Evolutionary conservation across 1,140 invertebrate species (phyloP), one percentile per base, ranked within the genome.

Genomic region (Aleiodes sp.): DNA sequence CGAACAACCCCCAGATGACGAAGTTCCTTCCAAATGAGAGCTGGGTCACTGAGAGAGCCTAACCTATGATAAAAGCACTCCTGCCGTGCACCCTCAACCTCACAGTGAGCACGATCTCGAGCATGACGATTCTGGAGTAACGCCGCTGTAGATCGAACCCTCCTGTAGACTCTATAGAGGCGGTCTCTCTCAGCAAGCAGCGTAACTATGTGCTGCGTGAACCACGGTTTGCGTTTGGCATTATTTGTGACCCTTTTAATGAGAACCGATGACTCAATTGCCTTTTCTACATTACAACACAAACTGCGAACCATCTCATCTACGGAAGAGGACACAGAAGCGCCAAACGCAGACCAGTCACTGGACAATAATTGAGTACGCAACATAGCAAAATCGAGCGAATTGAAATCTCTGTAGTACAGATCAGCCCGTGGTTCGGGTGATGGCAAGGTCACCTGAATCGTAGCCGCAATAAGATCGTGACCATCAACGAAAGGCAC

Each of bases 401-500:
- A 4, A 6, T 4, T n/a, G 26, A 60, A 28, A n/a, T 60, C 24
- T 2, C 29, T 60, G 6, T 7, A 60, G 8, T 8, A 16, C 9
- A 41, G 6, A 4, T n/a, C 7, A 4, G 12, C 10, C 2, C 12
- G n/a, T 3, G n/a, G 8, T 0, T 10, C 4, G 14, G 37, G 2
- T 1, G 21, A 12, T 9, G 62, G 24, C 24, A 28, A 2, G 1
- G 12, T 43, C n/a, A 28, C 37, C 4, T 28, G 0, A 16, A 41
- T 14, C 4, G 46, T 43, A 9, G 52, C n/a, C 6, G 2, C 57
- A 9, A 61, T 39, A 8, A 68, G 19, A 43, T 68, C 4, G 14
- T 68, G 65, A 10, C 26, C 35, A 29, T 52, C 56, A 33, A 16
- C 26, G n/a, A 68, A 57, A 4, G 65, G 35, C 9, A 21, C 19